These are phyloP conservation scores for Gonioctena quinquepunctata DNA, from an alignment of 1,140 invertebrate genomes.

Conservation along the genomic window DNA sequence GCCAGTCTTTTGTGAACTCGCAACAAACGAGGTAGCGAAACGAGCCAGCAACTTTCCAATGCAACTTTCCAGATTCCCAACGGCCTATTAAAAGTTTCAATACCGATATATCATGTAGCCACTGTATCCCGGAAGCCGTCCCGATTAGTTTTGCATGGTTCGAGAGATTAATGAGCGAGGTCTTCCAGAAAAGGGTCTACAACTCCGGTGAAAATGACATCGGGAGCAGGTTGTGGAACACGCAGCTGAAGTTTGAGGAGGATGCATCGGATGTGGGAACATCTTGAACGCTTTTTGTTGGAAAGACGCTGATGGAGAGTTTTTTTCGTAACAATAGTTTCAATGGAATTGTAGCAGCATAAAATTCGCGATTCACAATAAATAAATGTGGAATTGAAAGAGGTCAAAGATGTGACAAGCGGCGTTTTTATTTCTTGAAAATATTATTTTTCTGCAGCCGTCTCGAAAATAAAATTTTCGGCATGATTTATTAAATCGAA, in stretches of 20 bases:
- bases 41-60: not conserved
- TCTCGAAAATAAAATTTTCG: too few relatives aligned
- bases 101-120: constrained; percentile 54
- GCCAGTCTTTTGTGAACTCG: constrained; percentile 36
- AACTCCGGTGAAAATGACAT: not conserved
- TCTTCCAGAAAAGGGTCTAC: constrained; percentile 41
- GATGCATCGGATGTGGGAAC: too few relatives aligned
- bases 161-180: constrained; percentile 56
- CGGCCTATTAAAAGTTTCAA: constrained; percentile 56
- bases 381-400: too few relatives aligned
- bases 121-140: constrained; percentile 31
- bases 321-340: too few relatives aligned
- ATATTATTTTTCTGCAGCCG: too few relatives aligned
- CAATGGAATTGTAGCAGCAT: too few relatives aligned
- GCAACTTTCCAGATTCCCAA: constrained; percentile 36
- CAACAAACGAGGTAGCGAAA: constrained; percentile 37
- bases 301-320: too few relatives aligned
- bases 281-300: too few relatives aligned
- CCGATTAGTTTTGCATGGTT: constrained; percentile 56
- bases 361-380: too few relatives aligned
- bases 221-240: not conserved
- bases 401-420: too few relatives aligned
- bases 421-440: too few relatives aligned
- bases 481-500: too few relatives aligned
- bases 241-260: not conserved